Evolutionary conservation across 2,113 vertebrate genomes (phyloP).

Genomic region (Paedocypris sp.): DNA sequence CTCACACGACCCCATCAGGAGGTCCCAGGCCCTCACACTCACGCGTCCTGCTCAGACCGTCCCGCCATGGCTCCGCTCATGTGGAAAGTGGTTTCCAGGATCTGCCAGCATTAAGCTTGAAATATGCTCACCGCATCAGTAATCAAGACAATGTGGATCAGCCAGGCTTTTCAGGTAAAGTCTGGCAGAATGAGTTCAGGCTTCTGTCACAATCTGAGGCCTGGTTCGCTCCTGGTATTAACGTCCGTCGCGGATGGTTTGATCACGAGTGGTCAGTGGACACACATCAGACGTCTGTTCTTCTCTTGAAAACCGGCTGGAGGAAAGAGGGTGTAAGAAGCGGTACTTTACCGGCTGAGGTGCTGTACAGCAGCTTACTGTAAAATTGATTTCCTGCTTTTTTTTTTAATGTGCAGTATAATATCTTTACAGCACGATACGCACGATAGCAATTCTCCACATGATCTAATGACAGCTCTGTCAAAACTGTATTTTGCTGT

Average conservation of each 20-base stretch:
- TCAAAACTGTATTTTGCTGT: too few species aligned
- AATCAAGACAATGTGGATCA: slow-evolving; percentile 21
- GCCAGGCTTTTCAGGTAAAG: neutral
- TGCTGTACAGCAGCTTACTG: too few species aligned
- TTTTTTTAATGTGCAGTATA: too few species aligned
- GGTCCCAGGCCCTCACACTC: neutral
- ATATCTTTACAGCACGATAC: too few species aligned
- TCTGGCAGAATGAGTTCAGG: slow-evolving; percentile 7
- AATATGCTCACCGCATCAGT: slow-evolving; percentile 16
- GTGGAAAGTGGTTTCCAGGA: slow-evolving; percentile 14
- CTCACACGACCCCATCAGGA: slow-evolving; percentile 12
- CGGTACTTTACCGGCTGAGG: too few species aligned
- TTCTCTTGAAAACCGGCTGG: too few species aligned
- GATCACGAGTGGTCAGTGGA: neutral
- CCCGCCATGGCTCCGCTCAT: neutral
- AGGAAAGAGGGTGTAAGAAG: too few species aligned
- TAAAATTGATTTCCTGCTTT: too few species aligned
- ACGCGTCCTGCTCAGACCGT: neutral
- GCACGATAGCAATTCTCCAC: too few species aligned
- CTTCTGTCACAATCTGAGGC: neutral
- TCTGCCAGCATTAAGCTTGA: slow-evolving; percentile 18
- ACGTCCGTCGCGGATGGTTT: neutral
- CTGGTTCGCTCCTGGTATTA: neutral
- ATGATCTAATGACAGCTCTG: too few species aligned
- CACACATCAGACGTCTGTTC: too few species aligned